Evolutionary conservation across 92 coral and sea anemone species (phyloP).

Genomic region (Anthopleura xanthogrammica): DNA sequence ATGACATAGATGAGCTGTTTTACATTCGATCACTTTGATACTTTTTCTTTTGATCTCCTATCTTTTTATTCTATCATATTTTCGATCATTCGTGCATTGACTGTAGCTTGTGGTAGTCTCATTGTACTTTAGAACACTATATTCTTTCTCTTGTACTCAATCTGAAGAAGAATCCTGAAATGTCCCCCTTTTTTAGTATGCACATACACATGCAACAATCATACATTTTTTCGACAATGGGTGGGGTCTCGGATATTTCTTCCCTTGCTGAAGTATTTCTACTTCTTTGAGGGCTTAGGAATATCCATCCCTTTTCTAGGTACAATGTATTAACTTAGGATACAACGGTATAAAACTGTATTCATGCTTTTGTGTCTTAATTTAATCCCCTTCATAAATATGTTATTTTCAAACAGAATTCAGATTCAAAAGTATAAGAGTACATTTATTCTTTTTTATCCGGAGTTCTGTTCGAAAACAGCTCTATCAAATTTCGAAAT

Average conservation of each 20-base stretch:
- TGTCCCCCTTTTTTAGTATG: not conserved
- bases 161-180: not conserved
- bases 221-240: not conserved
- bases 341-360: not conserved
- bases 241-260: not conserved
- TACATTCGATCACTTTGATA: too few species aligned
- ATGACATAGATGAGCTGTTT: too few species aligned
- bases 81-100: too few species aligned
- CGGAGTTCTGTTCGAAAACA: not conserved
- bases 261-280: too few species aligned
- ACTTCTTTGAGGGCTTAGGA: too few species aligned
- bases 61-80: too few species aligned
- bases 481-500: not conserved
- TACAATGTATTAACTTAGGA: not conserved
- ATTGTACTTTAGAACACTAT: not conserved
- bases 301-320: too few species aligned
- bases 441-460: too few species aligned
- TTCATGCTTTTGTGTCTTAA: not conserved
- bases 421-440: not conserved
- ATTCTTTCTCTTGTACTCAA: not conserved
- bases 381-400: not conserved
- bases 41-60: too few species aligned
- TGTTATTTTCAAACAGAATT: not conserved
- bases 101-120: not conserved
- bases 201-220: not conserved